Evolutionary conservation across 1,140 invertebrate species (phyloP).

Genomic region (Platorchestia sp.): DNA sequence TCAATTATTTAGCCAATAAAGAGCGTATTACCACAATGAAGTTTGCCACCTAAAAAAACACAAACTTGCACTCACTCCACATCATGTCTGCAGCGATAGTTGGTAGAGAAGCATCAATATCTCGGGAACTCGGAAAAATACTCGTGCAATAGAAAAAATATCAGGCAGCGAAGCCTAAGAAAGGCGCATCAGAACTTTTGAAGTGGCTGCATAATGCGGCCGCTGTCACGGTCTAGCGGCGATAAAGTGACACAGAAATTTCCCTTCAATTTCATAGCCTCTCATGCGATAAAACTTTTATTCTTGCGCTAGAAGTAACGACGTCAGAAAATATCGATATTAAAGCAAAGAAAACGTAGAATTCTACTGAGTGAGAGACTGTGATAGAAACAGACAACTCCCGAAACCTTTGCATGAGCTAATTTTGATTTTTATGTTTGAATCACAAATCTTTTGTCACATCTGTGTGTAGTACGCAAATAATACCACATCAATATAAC

Average conservation of each 20-base stretch:
- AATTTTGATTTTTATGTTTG: too few relatives aligned
- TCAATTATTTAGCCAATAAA: too few relatives aligned
- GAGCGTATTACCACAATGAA: too few relatives aligned
- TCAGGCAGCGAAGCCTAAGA: neutral
- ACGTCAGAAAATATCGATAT: neutral
- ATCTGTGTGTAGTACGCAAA: too few relatives aligned
- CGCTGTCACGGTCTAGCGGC: too few relatives aligned
- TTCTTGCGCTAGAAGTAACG: neutral
- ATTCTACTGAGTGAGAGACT: neutral
- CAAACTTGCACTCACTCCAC: too few relatives aligned
- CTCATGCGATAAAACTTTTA: neutral
- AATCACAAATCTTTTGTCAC: too few relatives aligned
- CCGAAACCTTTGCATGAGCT: too few relatives aligned
- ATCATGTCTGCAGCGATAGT: neutral
- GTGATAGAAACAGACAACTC: neutral
- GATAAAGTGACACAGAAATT: neutral
- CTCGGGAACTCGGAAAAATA: neutral
- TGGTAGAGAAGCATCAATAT: neutral
- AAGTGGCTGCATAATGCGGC: neutral
- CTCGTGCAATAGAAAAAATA: neutral
- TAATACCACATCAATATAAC: too few relatives aligned
- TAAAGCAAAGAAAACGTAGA: neutral
- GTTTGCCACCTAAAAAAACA: too few relatives aligned
- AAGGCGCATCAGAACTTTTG: neutral
- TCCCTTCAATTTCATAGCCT: neutral